Conservation (phyloP, 1,140 invertebrate genomes). For the Pomacea maculata region DNA sequence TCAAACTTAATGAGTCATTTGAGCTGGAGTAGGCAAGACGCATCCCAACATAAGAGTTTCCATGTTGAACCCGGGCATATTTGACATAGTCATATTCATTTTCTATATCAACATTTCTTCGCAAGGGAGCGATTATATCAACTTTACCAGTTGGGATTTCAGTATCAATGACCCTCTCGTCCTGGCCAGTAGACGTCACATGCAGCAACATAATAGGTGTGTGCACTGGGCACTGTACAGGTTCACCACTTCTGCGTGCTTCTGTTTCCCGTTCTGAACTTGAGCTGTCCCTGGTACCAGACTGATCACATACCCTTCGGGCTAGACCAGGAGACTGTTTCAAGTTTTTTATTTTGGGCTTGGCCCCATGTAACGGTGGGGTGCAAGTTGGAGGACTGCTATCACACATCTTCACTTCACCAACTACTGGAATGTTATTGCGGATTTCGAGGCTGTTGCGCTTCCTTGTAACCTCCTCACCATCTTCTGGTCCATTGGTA, state of each 20-base stretch:
- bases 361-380: slow-evolving; percentile 46
- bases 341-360: slow-evolving; percentile 53
- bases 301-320: slow-evolving; percentile 49
- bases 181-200: neutral
- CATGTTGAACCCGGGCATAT: slow-evolving; percentile 78
- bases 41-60: slow-evolving; percentile 84
- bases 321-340: slow-evolving; percentile 64
- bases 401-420: slow-evolving; percentile 60
- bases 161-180: slow-evolving; percentile 2
- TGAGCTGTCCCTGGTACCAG: slow-evolving; percentile 35
- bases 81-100: slow-evolving; percentile 75
- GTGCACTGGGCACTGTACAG: neutral
- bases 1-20: slow-evolving; percentile 46
- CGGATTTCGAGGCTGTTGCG: slow-evolving; percentile 62
- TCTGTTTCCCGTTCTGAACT: slow-evolving; percentile 41
- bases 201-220: neutral
- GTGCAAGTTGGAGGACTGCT: slow-evolving; percentile 42
- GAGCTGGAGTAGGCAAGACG: slow-evolving; percentile 71
- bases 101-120: slow-evolving; percentile 48
- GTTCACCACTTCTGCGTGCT: slow-evolving; percentile 9
- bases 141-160: slow-evolving; percentile 21
- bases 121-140: slow-evolving; percentile 29
- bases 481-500: slow-evolving; percentile 8
- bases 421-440: slow-evolving; percentile 61
- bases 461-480: slow-evolving; percentile 43